phyloP scores from a whole-genome alignment of 1,140 invertebrate species.

The Euschistus heros region DNA sequence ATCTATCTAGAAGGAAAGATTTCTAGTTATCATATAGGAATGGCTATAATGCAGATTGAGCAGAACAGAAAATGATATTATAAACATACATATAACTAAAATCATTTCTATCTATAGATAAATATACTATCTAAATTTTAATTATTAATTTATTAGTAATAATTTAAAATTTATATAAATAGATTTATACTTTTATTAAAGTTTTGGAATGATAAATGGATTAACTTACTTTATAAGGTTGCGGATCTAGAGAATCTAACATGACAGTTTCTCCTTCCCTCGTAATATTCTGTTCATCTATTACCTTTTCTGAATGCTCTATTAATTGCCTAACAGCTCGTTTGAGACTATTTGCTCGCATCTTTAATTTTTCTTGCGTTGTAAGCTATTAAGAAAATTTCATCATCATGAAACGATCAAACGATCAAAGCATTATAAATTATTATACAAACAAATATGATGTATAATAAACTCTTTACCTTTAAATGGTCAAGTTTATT shows the following conservation, averaged over 20 bases:
- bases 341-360: conserved; percentile 70
- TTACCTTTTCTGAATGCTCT: conserved; percentile 61
- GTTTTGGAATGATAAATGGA: neutral
- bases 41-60: no score
- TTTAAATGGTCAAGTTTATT: neutral
- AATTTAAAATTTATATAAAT: no score
- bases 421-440: neutral
- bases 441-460: no score
- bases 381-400: conserved; percentile 16
- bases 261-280: neutral
- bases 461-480: neutral
- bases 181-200: no score
- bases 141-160: no score
- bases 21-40: no score
- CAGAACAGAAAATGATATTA: no score
- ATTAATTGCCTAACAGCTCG: conserved; percentile 73
- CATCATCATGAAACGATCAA: neutral
- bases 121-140: no score
- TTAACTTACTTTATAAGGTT: neutral
- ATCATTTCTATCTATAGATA: no score
- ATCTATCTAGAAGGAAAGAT: no score
- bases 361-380: conserved; percentile 32
- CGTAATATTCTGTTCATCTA: conserved; percentile 43
- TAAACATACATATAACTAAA: neutral
- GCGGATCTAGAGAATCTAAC: neutral